phyloP scores from a whole-genome alignment of 2,888 invertebrate species.

The Papilio demoleus region DNA sequence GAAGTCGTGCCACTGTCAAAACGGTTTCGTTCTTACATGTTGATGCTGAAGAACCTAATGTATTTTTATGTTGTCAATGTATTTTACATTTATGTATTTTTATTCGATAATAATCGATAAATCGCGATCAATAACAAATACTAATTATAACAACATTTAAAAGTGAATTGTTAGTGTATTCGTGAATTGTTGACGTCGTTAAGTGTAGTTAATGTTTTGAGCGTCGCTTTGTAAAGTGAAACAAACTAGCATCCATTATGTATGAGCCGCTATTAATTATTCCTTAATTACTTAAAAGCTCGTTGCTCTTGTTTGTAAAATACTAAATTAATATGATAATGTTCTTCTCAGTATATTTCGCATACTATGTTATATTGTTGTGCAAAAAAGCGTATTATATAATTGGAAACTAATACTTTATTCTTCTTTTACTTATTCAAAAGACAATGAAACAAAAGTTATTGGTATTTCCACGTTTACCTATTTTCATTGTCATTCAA shows the following conservation, averaged over 20 bases:
- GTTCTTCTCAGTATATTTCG: background rate
- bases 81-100: too few species aligned
- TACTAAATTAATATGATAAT: constrained; percentile 15
- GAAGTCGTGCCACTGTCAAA: too few species aligned
- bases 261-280: constrained; percentile 21
- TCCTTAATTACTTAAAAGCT: constrained; percentile 20
- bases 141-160: background rate
- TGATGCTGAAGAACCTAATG: too few species aligned
- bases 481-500: too few species aligned
- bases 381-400: too few species aligned
- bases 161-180: background rate
- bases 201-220: constrained; percentile 12
- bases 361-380: background rate
- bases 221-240: constrained; percentile 11
- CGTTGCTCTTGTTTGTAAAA: constrained; percentile 20
- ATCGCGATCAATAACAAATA: background rate
- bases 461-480: too few species aligned
- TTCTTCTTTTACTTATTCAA: too few species aligned
- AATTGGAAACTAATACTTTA: too few species aligned
- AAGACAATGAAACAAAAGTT: background rate
- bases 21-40: too few species aligned
- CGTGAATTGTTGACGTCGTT: constrained; percentile 15
- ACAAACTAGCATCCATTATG: constrained; percentile 19
- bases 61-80: too few species aligned
- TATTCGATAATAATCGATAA: too few species aligned